phyloP scores from a whole-genome alignment of 2,888 invertebrate genomes.

The Parnassius smintheus region DNA sequence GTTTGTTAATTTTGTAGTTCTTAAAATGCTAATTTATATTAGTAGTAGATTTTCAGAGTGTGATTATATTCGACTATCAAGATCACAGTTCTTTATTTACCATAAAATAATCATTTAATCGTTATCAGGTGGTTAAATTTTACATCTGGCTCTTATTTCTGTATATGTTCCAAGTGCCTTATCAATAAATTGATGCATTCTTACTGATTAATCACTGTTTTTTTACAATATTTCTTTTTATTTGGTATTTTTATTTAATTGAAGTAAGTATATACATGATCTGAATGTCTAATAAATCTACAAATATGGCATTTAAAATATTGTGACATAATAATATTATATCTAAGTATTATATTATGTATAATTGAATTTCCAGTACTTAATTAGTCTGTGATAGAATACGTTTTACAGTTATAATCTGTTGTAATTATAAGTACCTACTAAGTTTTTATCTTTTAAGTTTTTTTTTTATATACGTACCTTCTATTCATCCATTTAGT shows the following conservation, averaged over 20 bases:
- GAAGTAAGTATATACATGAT: neutral
- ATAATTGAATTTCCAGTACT: constrained; percentile 46
- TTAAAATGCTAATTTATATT: constrained; percentile 38
- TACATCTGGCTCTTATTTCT: constrained; percentile 46
- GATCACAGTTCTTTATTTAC: constrained; percentile 27
- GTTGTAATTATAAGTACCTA: constrained; percentile 28
- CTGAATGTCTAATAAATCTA: constrained; percentile 6
- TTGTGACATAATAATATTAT: constrained; percentile 24
- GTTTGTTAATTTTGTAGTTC: constrained; percentile 64
- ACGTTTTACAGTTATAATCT: constrained; percentile 40
- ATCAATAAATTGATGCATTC: constrained; percentile 75
- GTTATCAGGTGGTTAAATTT: constrained; percentile 38
- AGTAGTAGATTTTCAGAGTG: constrained; percentile 36
- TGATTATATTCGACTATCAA: constrained; percentile 20
- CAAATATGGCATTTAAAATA: constrained; percentile 20
- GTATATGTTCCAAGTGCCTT: constrained; percentile 80
- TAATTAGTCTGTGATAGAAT: constrained; percentile 73
- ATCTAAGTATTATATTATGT: constrained; percentile 15
- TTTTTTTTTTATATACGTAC: constrained; percentile 25
- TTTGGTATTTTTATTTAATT: constrained; percentile 1
- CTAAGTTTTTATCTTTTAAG: constrained; percentile 18
- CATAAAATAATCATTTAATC: constrained; percentile 29
- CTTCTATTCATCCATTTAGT: constrained; percentile 5
- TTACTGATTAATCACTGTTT: constrained; percentile 43
- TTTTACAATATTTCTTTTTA: constrained; percentile 1